Evolutionary conservation across 2,113 vertebrate species (phyloP), one percentile per base, ranked within the genome.

Genomic region (Charina bottae): DNA sequence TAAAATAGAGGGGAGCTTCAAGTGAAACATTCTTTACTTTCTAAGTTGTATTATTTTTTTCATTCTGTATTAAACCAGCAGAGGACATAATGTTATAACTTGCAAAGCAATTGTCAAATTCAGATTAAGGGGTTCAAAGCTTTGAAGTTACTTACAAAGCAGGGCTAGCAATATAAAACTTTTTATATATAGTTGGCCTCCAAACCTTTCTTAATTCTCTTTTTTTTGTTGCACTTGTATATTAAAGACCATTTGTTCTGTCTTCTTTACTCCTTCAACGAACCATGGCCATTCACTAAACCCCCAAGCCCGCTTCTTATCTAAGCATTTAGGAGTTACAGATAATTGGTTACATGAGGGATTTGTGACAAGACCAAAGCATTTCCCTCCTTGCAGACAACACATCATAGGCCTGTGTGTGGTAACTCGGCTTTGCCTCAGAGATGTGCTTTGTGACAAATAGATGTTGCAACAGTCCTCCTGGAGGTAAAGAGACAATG

Each of bases 61-160:
- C 87, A 26, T 90, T 85, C 78, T n/a, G n/a, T 60, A 84, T 88
- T 92, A 87, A 83, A 88, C 83, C 42, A 26, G 42, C 28, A 88
- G 4, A 83, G 55, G 85, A 46, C 15, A 83, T n/a, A 88, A 33
- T 59, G n/a, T 12, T 60, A 23, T 46, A 6, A n/a, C 64, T 83
- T 53, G 12, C 8, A 60, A 88, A 89, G 42, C 55, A 88, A 88
- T 84, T 83, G 26, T 88, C n/a, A 88, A 92, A n/a, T 1, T 37
- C 19, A 54, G 28, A 83, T 60, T 54, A 78, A 26, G 54, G 49
- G 17, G 26, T 11, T 49, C 37, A 59, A 2, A 24, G 12, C n/a
- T 59, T 83, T 83, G 24, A 92, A 26, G 42, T 56, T 28, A 23
- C 28, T 92, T 88, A 26, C 19, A 33, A 92, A 62, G 62, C 19